Evolutionary conservation across 1,140 invertebrate species (phyloP), one percentile per base, ranked within the genome.

Genomic region (Heliconius congener): DNA sequence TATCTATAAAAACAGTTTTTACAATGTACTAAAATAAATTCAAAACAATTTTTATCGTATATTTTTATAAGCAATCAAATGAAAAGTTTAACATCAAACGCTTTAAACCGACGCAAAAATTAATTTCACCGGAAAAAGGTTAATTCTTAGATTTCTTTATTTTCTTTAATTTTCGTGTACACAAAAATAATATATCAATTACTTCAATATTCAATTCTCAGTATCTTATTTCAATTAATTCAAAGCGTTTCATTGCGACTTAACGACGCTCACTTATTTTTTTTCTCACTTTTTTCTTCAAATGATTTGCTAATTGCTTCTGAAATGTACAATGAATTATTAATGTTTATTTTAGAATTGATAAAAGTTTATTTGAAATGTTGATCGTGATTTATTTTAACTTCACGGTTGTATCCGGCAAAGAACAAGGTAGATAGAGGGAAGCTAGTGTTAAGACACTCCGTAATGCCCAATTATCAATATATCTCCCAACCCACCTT

Each of bases 241-340:
- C 60, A 27, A 66, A 66, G 9, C 11, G 57, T 30, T 66, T 66
- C 23, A n/a, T 57, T n/a, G 19, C 5, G 18, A 1, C 23, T 60
- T 66, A 66, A 66, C 60, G 60, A 66, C 9, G 60, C 11, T 66
- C n/a, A 30, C 11, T 66, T 66, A 57, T 23, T 30, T 30, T 66
- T 30, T 66, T 66, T 66, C 27, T 66, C 27, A 66, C 60, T 66
- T 66, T 9, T 11, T 66, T 66, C 11, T 3, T 66, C 13, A 16
- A 66, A 3, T 66, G 23, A 66, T 66, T 66, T 66, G 60, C n/a
- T 66, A 66, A 66, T 66, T 66, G 60, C 9, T 30, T 66, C 27
- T 66, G 11, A 30, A 66, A 27, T 27, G 11, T 23, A 66, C 13
- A 66, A 52, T 52, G 1, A 52, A 52, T 52, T 19, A 52, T 19